Percentiles rank a stretch among this genome's conserved stretches.
Conservation (phyloP, 2,888 invertebrate species). For the Erebia ligea region DNA sequence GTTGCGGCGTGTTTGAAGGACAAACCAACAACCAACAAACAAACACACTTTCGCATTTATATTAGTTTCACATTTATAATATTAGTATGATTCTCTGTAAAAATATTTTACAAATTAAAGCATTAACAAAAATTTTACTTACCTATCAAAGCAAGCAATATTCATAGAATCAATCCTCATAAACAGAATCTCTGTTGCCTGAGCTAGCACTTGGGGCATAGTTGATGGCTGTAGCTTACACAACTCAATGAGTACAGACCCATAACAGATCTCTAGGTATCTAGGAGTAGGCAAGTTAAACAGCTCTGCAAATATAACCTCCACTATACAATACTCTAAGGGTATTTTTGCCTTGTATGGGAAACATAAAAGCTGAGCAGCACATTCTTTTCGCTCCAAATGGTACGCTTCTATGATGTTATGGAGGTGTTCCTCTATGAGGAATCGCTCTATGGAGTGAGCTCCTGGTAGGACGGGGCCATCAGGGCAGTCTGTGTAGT, state of each 20-base stretch:
- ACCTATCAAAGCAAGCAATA: slow-evolving; percentile 96
- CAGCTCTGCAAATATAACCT: slow-evolving; percentile 97
- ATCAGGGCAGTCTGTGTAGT: slow-evolving; percentile 99
- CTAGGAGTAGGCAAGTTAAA: slow-evolving; percentile 96
- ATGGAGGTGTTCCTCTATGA: slow-evolving; percentile 98
- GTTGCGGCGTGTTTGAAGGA: no score
- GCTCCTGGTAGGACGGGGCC: slow-evolving; percentile 96
- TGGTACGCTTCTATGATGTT: slow-evolving; percentile 95
- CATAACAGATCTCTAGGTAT: slow-evolving; percentile 96
- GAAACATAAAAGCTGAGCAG: slow-evolving; percentile 94
- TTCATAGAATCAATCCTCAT: slow-evolving; percentile 99
- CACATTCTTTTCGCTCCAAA: slow-evolving; percentile 96
- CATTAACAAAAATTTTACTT: slow-evolving; percentile 34
- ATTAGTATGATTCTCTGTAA: no score
- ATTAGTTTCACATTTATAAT: no score
- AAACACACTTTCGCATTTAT: no score
- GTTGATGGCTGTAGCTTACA: slow-evolving; percentile 98
- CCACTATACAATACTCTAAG: slow-evolving; percentile 98
- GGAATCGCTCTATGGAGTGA: slow-evolving; percentile 98
- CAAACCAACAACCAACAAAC: no score
- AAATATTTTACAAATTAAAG: no score
- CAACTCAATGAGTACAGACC: slow-evolving; percentile 97
- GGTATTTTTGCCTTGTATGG: slow-evolving; percentile 97
- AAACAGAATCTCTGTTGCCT: slow-evolving; percentile 98
- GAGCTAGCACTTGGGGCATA: slow-evolving; percentile 98